These are phyloP conservation scores for Clistopyga incitator DNA, from an alignment of 2,888 invertebrate genomes.

Conservation along the genomic window DNA sequence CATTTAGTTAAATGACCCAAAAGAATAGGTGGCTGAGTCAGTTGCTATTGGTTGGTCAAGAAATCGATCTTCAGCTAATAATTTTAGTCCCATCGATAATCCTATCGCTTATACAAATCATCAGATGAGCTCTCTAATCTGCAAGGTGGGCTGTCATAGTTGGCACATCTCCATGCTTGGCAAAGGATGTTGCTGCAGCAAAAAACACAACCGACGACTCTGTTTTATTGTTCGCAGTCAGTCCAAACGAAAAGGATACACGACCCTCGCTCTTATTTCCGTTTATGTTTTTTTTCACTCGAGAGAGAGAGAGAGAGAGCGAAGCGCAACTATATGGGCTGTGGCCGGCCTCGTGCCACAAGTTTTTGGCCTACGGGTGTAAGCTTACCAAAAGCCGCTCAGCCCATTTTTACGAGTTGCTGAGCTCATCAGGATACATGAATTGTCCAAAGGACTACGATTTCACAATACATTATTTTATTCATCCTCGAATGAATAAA, in stretches of 20 bases:
- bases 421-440: slow-evolving; percentile 28
- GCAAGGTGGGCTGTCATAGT: no score
- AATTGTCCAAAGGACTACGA: slow-evolving; percentile 1
- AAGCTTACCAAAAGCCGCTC: not conserved
- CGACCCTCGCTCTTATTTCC: not conserved
- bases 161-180: slow-evolving; percentile 32
- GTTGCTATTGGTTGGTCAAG: no score
- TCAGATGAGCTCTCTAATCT: no score
- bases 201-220: slow-evolving; percentile 16
- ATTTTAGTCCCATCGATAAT: no score
- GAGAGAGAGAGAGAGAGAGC: not conserved
- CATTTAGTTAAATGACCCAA: no score
- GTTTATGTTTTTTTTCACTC: not conserved
- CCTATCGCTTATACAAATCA: no score
- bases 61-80: no score
- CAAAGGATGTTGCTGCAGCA: not conserved
- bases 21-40: no score
- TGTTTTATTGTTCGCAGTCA: slow-evolving; percentile 5
- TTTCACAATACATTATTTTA: slow-evolving; percentile 10
- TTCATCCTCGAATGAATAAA: not conserved
- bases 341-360: slow-evolving; percentile 5
- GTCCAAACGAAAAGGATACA: not conserved
- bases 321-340: slow-evolving; percentile 3
- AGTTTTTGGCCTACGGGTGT: slow-evolving; percentile 47
- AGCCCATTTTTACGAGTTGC: not conserved